Base-by-base conservation (phyloP, 2,113 vertebrate genomes). In the Hystrix brachyura region DNA sequence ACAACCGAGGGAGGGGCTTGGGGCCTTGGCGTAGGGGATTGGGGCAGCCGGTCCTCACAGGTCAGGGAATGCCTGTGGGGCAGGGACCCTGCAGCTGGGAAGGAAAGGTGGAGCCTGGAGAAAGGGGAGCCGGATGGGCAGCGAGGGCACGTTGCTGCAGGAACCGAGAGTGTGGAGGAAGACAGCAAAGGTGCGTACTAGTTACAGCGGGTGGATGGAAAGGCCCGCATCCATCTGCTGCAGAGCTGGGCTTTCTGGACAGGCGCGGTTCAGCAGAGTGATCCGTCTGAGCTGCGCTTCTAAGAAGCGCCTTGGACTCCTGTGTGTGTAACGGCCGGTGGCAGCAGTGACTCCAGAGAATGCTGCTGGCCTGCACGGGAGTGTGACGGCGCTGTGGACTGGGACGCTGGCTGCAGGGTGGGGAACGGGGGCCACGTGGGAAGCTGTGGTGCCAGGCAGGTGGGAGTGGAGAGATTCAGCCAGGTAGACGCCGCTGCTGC, bases 361-460 rank as follows among this genome's bases (percentile, higher is more conserved):
- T 1, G 83, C 32, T 46, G 23, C 32, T 3, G 0, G n/a, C 67
- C 14, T 17, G 27, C 17, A 60, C 32, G 21, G 67, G 86, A 38
- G 43, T 18, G 15, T 34, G 25, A 7, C 1, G 4, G 51, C 7
- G 57, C 64, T 72, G 21, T 59, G 51, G 62, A 29, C 60, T 18
- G 14, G 51, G 71, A 25, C 34, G 10, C 0, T 3, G 62, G 51
- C 48, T 38, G 46, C 21, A 19, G 79, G 32, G 19, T 34, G 64
- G 43, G 29, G 55, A 34, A 82, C 46, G 46, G 32, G 76, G 32
- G 62, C 29, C 18, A 46, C 34, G n/a, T 0, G 3, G 27, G 29
- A 80, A 34, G 14, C 0, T 2, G 0, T 18, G 71, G 11, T 11
- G 53, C 29, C 23, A 1, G 3, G 4, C 5, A n/a, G 38, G 46